Percentiles rank a stretch among this genome's conserved stretches.
phyloP scores from a whole-genome alignment of 2,113 vertebrate genomes.

The Misgurnus anguillicaudatus region DNA sequence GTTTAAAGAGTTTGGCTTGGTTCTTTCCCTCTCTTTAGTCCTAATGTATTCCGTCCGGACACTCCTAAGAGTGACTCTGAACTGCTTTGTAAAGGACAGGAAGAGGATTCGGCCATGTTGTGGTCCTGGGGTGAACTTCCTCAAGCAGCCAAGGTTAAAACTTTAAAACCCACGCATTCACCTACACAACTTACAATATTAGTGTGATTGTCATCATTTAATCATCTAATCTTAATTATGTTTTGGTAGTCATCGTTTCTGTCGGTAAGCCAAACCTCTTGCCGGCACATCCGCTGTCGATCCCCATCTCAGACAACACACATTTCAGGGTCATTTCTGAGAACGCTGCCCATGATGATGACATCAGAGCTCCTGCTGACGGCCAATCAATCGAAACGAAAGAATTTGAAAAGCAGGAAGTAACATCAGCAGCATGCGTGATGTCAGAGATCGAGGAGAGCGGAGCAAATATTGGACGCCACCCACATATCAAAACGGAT shows the following conservation, averaged over 20 bases:
- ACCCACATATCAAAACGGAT: constrained; percentile 75
- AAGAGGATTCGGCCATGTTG: constrained; percentile 83
- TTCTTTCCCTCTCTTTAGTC: constrained; percentile 52
- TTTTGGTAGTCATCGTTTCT: constrained; percentile 67
- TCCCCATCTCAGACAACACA: constrained; percentile 79
- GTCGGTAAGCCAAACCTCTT: constrained; percentile 63
- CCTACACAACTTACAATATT: background rate
- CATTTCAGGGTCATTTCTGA: constrained; percentile 83
- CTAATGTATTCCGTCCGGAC: constrained; percentile 78
- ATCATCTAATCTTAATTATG: background rate
- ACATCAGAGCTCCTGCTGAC: background rate
- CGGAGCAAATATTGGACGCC: constrained; percentile 62
- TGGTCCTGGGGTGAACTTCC: constrained; percentile 96
- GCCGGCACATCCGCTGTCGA: constrained; percentile 68
- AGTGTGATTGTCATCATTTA: background rate
- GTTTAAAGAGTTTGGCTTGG: background rate
- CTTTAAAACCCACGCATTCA: background rate
- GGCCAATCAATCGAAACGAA: background rate
- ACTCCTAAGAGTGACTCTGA: constrained; percentile 95
- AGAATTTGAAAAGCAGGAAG: constrained; percentile 6
- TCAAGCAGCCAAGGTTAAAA: constrained; percentile 84
- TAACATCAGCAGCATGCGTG: constrained; percentile 53
- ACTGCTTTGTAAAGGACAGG: constrained; percentile 73
- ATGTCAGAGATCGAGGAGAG: constrained; percentile 61
- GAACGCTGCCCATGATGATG: constrained; percentile 36